phyloP scores from a whole-genome alignment of 2,113 vertebrate species.

The Brachypodius melanocephalos region DNA sequence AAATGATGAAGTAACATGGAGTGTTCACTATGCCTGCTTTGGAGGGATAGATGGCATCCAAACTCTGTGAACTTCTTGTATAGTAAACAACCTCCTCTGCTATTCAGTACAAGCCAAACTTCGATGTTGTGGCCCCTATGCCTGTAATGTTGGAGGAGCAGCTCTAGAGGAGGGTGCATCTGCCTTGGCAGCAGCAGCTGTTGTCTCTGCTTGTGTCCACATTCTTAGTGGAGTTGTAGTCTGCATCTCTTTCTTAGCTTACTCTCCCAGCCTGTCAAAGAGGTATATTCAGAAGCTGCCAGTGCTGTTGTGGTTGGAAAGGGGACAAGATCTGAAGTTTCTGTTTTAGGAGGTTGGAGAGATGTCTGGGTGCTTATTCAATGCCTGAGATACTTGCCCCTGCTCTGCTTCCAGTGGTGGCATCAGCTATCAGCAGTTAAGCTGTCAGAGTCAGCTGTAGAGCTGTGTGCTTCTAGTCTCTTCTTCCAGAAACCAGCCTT shows the following conservation, averaged over 20 bases:
- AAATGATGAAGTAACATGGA: neutral
- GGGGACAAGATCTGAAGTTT: neutral
- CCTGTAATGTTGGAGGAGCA: neutral
- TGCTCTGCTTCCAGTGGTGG: neutral
- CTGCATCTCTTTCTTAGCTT: neutral
- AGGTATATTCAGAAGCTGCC: neutral
- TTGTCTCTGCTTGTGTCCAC: neutral
- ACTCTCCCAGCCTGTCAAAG: neutral
- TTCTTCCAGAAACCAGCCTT: neutral
- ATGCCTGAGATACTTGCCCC: neutral
- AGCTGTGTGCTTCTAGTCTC: neutral
- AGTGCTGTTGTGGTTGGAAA: neutral
- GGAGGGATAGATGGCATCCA: neutral
- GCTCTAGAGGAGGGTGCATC: neutral
- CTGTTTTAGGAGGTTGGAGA: neutral
- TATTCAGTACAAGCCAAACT: neutral
- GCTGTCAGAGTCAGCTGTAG: neutral
- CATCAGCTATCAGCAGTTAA: neutral
- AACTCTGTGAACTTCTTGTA: neutral
- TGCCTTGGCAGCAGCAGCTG: neutral
- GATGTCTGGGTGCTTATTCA: neutral
- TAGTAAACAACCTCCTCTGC: neutral
- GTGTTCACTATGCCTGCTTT: neutral
- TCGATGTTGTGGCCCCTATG: neutral
- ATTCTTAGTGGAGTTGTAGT: neutral